These are phyloP conservation scores for Dryobates pubescens DNA, from an alignment of 2,797 vertebrate genomes.

Conservation along the genomic window DNA sequence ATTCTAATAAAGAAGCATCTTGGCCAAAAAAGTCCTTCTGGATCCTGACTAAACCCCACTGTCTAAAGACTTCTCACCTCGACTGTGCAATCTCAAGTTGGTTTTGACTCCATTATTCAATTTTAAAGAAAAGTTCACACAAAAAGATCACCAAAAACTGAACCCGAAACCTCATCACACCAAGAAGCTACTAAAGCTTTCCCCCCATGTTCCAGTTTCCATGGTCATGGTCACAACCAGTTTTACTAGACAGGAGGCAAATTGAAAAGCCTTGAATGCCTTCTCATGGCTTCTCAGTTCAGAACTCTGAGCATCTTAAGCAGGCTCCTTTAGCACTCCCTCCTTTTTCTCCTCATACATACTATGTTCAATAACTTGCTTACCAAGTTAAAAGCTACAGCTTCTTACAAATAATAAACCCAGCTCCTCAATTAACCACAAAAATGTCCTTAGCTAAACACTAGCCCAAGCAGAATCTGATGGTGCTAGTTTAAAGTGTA, in stretches of 20 bases:
- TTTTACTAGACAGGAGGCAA: not conserved
- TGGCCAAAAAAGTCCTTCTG: not conserved
- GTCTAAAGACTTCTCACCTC: not conserved
- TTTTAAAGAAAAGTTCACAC: not conserved
- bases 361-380: not conserved
- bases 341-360: not conserved
- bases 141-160: not conserved
- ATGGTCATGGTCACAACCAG: not conserved
- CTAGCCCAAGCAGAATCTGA: not conserved
- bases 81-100: rapidly evolving
- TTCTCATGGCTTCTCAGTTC: not conserved
- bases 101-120: not conserved
- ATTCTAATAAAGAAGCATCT: not conserved
- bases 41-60: not conserved
- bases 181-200: not conserved
- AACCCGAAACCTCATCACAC: rapidly evolving
- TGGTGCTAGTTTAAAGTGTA: not conserved
- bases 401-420: not conserved
- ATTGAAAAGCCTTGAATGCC: not conserved
- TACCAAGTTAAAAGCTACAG: not conserved
- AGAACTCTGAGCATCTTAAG: not conserved
- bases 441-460: not conserved
- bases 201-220: not conserved
- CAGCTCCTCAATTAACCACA: not conserved
- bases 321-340: not conserved